Percentiles rank a stretch among this genome's conserved stretches.
phyloP scores from a whole-genome alignment of 1,140 invertebrate species.

The Cepaea nemoralis region DNA sequence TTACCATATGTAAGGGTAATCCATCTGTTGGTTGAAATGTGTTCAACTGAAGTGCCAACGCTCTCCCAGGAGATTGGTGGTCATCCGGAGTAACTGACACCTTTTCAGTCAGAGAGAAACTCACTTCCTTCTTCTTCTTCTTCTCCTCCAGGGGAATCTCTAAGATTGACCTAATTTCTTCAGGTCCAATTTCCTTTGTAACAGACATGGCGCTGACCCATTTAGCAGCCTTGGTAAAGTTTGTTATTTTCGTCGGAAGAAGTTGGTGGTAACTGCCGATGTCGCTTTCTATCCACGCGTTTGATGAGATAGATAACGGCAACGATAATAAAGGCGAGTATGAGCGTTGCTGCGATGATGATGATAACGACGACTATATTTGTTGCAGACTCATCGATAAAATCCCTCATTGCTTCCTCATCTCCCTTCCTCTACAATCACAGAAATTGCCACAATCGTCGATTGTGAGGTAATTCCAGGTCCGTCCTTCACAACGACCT shows the following conservation, averaged over 20 bases:
- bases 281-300: constrained; percentile 35
- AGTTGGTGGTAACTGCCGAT: neutral
- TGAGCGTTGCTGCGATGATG: constrained; percentile 36
- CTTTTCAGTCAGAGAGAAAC: constrained; percentile 30
- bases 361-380: constrained; percentile 42
- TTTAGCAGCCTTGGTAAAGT: constrained; percentile 45
- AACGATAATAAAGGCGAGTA: constrained; percentile 36
- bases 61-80: neutral
- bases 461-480: neutral
- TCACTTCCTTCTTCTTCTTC: constrained; percentile 42
- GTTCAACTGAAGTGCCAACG: neutral
- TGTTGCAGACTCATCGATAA: neutral
- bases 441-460: constrained; percentile 16
- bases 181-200: neutral
- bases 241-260: neutral
- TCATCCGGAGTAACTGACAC: neutral
- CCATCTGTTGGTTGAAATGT: neutral
- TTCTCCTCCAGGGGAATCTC: constrained; percentile 28
- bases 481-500: constrained; percentile 35
- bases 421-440: constrained; percentile 34
- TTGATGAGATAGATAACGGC: constrained; percentile 38
- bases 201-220: constrained; percentile 45
- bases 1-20: constrained; percentile 12
- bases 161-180: constrained; percentile 6
- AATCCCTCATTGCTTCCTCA: constrained; percentile 29